These are phyloP conservation scores for Tragopan temminckii DNA, from an alignment of 2,797 vertebrate genomes.

Conservation along the genomic window DNA sequence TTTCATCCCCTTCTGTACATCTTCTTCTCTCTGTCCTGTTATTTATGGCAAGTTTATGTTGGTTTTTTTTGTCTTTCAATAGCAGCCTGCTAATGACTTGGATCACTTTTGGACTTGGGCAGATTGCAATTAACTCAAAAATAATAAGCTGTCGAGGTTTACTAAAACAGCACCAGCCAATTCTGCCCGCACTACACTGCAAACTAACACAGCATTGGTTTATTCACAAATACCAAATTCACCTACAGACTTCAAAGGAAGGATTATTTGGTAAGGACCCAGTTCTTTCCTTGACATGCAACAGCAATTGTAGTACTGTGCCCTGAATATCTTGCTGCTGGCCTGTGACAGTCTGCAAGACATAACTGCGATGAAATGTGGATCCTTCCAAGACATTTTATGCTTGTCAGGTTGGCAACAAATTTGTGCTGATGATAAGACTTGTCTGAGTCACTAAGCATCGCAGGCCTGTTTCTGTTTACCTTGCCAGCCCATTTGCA, in stretches of 20 bases:
- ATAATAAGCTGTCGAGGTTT: neutral
- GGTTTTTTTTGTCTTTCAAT: neutral
- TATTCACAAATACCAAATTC: neutral
- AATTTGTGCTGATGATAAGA: slow-evolving; percentile 2
- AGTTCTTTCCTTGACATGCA: neutral
- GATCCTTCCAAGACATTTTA: slow-evolving; percentile 14
- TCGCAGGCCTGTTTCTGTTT: slow-evolving; percentile 49
- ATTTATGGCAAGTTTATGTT: neutral
- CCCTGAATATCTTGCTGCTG: neutral
- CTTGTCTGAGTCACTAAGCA: slow-evolving; percentile 18
- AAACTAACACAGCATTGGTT: neutral
- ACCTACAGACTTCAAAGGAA: neutral
- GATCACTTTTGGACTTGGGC: neutral
- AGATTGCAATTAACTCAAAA: slow-evolving; percentile 5
- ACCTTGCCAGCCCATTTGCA: slow-evolving; percentile 62
- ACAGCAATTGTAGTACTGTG: neutral
- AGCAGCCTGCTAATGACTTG: neutral
- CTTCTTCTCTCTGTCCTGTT: neutral
- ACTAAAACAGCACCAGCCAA: neutral
- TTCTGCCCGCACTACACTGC: neutral
- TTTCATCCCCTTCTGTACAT: neutral
- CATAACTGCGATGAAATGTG: slow-evolving; percentile 5
- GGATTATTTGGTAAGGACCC: neutral
- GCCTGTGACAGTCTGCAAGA: neutral
- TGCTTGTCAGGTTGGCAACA: slow-evolving; percentile 8